These are phyloP conservation scores for Hyperoplus immaculatus DNA, from an alignment of 2,797 vertebrate species.

Conservation along the genomic window DNA sequence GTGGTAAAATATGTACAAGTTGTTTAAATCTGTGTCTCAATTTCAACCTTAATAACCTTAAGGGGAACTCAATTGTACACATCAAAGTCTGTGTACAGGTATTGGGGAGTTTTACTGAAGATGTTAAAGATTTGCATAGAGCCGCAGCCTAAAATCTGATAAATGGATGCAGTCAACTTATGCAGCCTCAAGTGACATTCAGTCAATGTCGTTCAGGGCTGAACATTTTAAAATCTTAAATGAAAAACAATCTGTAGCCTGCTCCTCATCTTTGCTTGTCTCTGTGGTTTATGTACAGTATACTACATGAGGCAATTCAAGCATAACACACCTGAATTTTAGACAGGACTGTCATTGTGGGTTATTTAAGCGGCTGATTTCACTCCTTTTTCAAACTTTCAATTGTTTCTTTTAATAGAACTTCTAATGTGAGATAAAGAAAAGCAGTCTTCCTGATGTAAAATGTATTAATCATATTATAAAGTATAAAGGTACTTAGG, in stretches of 20 bases:
- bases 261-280: background rate
- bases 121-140: background rate
- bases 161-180: slow-evolving; percentile 1
- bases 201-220: background rate
- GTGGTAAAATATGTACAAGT: background rate
- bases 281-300: background rate
- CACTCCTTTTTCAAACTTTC: background rate
- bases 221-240: background rate
- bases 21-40: background rate
- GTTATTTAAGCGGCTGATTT: background rate
- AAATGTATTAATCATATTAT: too few relatives aligned
- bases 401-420: background rate
- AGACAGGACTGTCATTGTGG: background rate
- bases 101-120: background rate
- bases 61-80: background rate
- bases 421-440: background rate
- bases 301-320: background rate
- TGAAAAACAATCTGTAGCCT: background rate
- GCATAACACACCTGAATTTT: background rate
- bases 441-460: too few relatives aligned
- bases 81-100: slow-evolving; percentile 15
- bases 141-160: background rate
- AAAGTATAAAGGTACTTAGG: too few relatives aligned
- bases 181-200: background rate
- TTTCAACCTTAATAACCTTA: background rate